phyloP scores from a whole-genome alignment of 2,113 vertebrate genomes.

The Riparia riparia region DNA sequence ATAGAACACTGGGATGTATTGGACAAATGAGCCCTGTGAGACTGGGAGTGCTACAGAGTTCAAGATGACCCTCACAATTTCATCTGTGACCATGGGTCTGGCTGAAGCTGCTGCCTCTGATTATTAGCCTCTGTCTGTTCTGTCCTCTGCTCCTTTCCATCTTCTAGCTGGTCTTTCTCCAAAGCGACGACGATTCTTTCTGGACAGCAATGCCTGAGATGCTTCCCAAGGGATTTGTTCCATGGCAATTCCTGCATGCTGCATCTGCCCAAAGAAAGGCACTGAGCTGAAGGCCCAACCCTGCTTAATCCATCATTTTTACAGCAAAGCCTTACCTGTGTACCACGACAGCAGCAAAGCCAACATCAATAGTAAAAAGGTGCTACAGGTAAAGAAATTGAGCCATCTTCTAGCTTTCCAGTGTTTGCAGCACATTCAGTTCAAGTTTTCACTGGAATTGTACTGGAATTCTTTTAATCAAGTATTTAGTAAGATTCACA shows the following conservation, averaged over 20 bases:
- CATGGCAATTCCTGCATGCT: fast-evolving
- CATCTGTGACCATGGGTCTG: neutral
- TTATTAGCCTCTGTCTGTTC: neutral
- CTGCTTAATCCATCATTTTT: neutral
- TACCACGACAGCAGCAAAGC: neutral
- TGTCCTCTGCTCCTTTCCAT: neutral
- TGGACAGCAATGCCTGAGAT: neutral
- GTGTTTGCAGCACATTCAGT: neutral
- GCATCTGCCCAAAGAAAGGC: neutral
- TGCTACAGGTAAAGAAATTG: neutral
- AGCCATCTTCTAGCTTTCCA: neutral
- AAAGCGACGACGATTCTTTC: neutral
- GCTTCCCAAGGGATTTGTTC: neutral
- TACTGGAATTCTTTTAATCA: neutral
- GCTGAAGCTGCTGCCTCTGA: neutral
- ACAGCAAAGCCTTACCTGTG: neutral
- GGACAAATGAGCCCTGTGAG: neutral
- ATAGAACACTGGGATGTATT: neutral
- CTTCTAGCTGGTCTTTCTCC: neutral
- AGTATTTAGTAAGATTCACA: neutral
- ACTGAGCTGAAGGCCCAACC: neutral
- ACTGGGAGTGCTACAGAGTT: neutral
- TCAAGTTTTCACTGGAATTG: neutral
- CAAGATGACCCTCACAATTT: neutral
- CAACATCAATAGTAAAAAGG: neutral